Conservation (phyloP, 2,797 vertebrate species). For the Anisognathus igniventris region DNA sequence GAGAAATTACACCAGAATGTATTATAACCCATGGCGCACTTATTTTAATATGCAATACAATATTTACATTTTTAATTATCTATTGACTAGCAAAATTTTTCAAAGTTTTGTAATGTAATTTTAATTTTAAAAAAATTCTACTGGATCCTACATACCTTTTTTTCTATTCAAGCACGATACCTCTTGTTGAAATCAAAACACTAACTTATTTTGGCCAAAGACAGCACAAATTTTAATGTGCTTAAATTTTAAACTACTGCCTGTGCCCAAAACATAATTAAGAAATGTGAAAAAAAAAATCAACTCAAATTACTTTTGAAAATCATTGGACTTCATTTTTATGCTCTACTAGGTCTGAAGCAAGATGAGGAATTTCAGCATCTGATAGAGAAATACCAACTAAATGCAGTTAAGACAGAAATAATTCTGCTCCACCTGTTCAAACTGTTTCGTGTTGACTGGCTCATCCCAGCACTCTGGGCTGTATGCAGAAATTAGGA, state of each 20-base stretch:
- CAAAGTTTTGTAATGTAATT: neutral
- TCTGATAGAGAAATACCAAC: neutral
- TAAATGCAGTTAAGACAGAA: neutral
- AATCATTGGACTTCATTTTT: neutral
- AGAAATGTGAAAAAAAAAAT: neutral
- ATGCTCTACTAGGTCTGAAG: neutral
- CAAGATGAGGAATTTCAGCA: neutral
- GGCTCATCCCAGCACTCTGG: neutral
- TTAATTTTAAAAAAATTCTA: neutral
- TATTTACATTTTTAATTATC: neutral
- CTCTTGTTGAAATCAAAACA: neutral
- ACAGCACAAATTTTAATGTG: neutral
- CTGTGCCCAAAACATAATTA: neutral
- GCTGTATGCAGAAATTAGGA: neutral
- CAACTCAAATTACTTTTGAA: neutral
- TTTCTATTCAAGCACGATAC: neutral
- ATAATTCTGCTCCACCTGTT: neutral
- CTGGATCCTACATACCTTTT: neutral
- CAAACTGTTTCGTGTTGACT: neutral
- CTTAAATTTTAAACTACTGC: neutral
- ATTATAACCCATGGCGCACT: rapidly evolving
- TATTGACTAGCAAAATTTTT: neutral
- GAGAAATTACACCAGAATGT: neutral
- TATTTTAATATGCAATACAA: neutral
- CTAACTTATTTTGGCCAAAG: neutral